Evolutionary conservation across 2,113 vertebrate genomes (phyloP).

Genomic region (Semnornis frantzii): DNA sequence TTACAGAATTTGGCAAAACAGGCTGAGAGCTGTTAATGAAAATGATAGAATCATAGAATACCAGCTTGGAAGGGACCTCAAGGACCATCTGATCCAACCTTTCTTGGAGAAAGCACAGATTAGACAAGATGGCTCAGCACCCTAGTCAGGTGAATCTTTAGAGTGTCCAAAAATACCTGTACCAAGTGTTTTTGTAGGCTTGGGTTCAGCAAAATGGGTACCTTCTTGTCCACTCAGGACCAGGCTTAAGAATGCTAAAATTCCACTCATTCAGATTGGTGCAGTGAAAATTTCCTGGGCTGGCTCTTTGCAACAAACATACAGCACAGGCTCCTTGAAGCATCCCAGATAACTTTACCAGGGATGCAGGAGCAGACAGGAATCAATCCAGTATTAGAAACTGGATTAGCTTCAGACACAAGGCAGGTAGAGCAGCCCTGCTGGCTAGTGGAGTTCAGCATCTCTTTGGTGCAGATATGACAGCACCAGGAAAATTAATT

Average conservation of each 20-base stretch:
- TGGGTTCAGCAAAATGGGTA: neutral
- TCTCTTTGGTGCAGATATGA: neutral
- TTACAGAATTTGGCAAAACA: neutral
- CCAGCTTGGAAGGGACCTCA: no score
- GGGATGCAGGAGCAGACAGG: neutral
- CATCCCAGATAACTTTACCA: neutral
- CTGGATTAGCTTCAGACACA: neutral
- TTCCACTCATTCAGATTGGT: neutral
- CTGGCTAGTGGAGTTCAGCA: neutral
- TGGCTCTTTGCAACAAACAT: neutral
- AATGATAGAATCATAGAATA: no score
- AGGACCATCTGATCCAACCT: no score
- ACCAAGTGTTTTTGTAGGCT: neutral
- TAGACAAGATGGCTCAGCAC: no score
- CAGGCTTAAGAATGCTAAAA: neutral
- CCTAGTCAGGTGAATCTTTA: no score
- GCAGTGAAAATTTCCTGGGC: no score
- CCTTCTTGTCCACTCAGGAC: neutral
- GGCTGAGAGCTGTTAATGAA: neutral
- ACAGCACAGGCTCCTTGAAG: neutral
- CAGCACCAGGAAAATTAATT: neutral
- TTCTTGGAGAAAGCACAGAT: no score
- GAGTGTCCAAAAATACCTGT: neutral
- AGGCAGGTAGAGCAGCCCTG: neutral
- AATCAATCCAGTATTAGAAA: neutral